Evolutionary conservation across 1,140 invertebrate species (phyloP), one percentile per base, ranked within the genome.

Genomic region (Octopus sinensis): DNA sequence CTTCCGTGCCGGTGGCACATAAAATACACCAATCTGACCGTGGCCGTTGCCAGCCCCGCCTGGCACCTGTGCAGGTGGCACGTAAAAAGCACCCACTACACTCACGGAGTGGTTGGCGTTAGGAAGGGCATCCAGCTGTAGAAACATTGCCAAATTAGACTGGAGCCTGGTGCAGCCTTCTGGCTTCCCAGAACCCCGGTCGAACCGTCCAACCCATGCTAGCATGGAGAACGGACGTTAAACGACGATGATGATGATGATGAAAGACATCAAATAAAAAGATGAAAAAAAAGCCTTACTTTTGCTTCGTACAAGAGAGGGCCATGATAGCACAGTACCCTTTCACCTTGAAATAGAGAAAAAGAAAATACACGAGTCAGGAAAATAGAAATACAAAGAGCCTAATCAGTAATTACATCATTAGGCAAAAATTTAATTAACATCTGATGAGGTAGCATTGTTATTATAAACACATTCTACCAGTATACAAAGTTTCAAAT

Each of bases 221-320:
- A 7, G 56, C 56, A 62, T 7, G 56, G 17, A 62, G 56, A 17
- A 62, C 6, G 6, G 6, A 62, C 6, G 17, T 62, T 62, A 17
- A 62, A 6, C 6, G 17, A 62, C 17, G 6, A 7, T 62, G 6
- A 62, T 17, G 17, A 7, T 7, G 17, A 62, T 7, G 6, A 17
- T 62, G 56, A 7, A 62, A 7, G 56, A 62, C 7, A 17, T 17
- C 0, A 62, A 73, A 17, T n/a, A 5, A 5, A 73, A 73, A 5
- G 30, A 73, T n/a, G 68, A 73, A 7, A 17, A 73, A 12, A n/a
- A 73, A 73, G 77, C 80, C 83, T 82, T 84, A 91, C 90, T 87
- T 98, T 98, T 9, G 96, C 97, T 92, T 98, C 96, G 91, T 98
- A 98, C 83, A 98, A 95, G 9, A 98, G 91, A 10, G 96, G 96